A percentile compares a stretch with the other conserved stretches of the same genome.
These are phyloP conservation scores for Drepana arcuata DNA, from an alignment of 1,140 invertebrate genomes.

Conservation along the genomic window DNA sequence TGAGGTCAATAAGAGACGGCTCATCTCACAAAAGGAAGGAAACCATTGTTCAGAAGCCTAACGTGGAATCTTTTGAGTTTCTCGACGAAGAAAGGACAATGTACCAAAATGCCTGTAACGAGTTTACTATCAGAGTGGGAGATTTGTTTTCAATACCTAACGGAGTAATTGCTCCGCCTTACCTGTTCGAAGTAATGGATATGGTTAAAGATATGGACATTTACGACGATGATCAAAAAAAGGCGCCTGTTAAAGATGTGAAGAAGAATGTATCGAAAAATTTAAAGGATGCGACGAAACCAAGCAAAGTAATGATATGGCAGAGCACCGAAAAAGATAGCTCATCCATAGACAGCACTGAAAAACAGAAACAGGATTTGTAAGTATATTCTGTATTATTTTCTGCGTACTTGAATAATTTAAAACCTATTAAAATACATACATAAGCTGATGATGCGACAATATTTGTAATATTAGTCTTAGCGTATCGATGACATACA, in stretches of 20 bases:
- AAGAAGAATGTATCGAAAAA: constrained; percentile 32
- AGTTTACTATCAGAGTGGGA: constrained; percentile 30
- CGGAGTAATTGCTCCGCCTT: constrained; percentile 13
- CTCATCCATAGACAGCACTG: constrained; percentile 16
- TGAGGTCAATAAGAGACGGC: too few species aligned
- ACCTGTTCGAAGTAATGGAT: constrained; percentile 38
- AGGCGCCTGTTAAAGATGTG: constrained; percentile 25
- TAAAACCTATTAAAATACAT: too few species aligned
- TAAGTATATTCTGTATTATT: constrained; percentile 13
- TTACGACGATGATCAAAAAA: constrained; percentile 32
- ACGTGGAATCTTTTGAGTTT: constrained; percentile 18
- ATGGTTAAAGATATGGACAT: constrained; percentile 31
- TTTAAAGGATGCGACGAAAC: constrained; percentile 29
- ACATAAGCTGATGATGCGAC: too few species aligned
- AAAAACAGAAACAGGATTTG: constrained; percentile 26
- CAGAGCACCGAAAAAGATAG: constrained; percentile 23
- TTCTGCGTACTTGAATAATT: too few species aligned
- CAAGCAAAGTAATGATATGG: constrained; percentile 31
- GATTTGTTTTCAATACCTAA: constrained; percentile 19
- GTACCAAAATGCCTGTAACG: constrained; percentile 23
- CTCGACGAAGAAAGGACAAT: constrained; percentile 25
- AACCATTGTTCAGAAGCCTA: background rate
- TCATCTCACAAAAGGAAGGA: constrained; percentile 21
- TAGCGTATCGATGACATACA: too few species aligned
- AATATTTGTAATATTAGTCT: too few species aligned